Evolutionary conservation across 2,888 invertebrate genomes (phyloP).

Genomic region (Harpalus rufipes): DNA sequence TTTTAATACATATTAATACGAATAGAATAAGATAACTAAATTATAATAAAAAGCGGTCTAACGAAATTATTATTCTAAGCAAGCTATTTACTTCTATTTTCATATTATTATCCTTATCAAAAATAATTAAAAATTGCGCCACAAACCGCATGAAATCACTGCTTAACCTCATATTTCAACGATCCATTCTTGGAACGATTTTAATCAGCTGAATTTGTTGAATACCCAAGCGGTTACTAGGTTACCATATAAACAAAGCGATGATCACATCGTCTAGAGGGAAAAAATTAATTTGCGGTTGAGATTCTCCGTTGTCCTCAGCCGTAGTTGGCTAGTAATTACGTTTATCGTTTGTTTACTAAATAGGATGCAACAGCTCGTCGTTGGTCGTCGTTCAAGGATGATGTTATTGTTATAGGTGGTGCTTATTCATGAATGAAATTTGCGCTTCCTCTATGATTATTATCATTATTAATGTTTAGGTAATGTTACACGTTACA

Average conservation of each 20-base stretch:
- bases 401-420: slow-evolving; percentile 24
- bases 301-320: slow-evolving; percentile 6
- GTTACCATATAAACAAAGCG: neutral
- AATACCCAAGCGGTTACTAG: slow-evolving; percentile 1
- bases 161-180: neutral
- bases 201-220: neutral
- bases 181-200: neutral
- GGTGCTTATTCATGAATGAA: slow-evolving; percentile 31
- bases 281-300: slow-evolving; percentile 32
- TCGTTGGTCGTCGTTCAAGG: slow-evolving; percentile 12
- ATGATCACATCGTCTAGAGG: neutral
- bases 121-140: too few species aligned
- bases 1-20: too few species aligned
- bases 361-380: slow-evolving; percentile 38
- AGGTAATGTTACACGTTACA: slow-evolving; percentile 2
- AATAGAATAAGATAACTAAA: too few species aligned
- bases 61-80: too few species aligned
- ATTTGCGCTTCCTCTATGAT: slow-evolving; percentile 23
- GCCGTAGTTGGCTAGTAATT: slow-evolving; percentile 11
- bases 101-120: too few species aligned
- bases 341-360: slow-evolving; percentile 29
- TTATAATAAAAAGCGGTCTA: too few species aligned
- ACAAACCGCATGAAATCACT: neutral
- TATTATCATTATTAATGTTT: slow-evolving; percentile 21
- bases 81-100: too few species aligned